Percentiles rank a stretch among this genome's conserved stretches.
Conservation (phyloP, 2,797 vertebrate genomes). For the Myotis myotis region DNA sequence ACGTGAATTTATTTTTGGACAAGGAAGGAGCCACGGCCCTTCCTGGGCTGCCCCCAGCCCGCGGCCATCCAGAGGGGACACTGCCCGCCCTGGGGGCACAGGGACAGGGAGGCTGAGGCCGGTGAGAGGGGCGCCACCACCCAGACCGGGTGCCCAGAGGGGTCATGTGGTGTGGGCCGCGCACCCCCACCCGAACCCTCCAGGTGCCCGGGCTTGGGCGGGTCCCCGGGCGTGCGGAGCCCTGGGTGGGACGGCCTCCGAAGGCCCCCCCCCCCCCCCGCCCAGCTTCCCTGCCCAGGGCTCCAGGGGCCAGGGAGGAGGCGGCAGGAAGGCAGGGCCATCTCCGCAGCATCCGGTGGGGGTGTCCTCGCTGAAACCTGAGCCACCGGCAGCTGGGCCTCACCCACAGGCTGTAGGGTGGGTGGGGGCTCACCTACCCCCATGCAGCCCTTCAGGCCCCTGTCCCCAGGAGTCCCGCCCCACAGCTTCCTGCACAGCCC, state of each 20-base stretch:
- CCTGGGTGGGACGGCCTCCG: conserved; percentile 5
- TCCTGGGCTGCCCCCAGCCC: conserved; percentile 43
- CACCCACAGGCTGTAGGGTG: neutral
- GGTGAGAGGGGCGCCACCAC: rapidly evolving
- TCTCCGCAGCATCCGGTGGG: conserved; percentile 71
- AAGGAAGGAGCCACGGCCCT: conserved; percentile 60
- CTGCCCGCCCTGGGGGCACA: rapidly evolving
- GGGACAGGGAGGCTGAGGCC: neutral
- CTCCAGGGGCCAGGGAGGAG: conserved; percentile 28
- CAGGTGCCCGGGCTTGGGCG: neutral
- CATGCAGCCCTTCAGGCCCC: neutral
- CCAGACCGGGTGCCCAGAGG: rapidly evolving
- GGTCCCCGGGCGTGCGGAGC: neutral
- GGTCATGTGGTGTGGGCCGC: rapidly evolving
- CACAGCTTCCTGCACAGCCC: neutral
- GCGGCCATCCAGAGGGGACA: neutral
- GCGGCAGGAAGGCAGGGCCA: conserved; percentile 65
- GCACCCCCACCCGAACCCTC: neutral
- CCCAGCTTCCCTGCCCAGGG: neutral
- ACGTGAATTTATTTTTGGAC: conserved; percentile 45
- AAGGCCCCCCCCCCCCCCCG: neutral
- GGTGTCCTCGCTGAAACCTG: conserved; percentile 54
- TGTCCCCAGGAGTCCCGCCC: rapidly evolving
- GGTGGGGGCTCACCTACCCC: neutral
- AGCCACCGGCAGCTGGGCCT: conserved; percentile 39